These are phyloP conservation scores for Drosophila pseudoananassae DNA, from an alignment of 1,140 invertebrate species.

Conservation along the genomic window DNA sequence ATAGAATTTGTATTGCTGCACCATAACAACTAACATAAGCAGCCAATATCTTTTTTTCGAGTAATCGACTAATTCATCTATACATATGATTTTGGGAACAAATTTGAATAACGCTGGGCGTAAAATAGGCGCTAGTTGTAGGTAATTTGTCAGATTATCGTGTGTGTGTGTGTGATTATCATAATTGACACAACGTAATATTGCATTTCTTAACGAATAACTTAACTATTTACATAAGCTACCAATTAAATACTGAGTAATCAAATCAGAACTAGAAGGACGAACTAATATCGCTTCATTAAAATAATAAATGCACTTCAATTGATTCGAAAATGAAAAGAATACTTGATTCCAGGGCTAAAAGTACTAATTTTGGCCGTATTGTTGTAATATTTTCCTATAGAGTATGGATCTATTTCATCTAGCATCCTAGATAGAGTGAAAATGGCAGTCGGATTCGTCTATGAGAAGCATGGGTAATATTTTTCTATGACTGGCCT, in stretches of 20 bases:
- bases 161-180: conserved; percentile 32
- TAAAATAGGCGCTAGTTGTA: conserved; percentile 73
- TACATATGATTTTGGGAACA: conserved; percentile 69
- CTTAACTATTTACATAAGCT: conserved; percentile 51
- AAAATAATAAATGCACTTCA: conserved; percentile 26
- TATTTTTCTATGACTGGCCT: conserved; percentile 27
- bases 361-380: conserved; percentile 43
- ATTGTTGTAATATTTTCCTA: conserved; percentile 32
- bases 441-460: conserved; percentile 57
- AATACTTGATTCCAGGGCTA: conserved; percentile 33
- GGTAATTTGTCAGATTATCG: conserved; percentile 61
- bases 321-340: conserved; percentile 18
- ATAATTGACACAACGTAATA: conserved; percentile 36
- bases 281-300: conserved; percentile 6
- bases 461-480: conserved; percentile 42
- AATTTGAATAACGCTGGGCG: conserved; percentile 79
- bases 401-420: conserved; percentile 24
- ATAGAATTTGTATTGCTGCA: conserved; percentile 70
- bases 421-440: conserved; percentile 9
- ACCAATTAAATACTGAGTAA: conserved; percentile 59
- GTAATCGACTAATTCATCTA: conserved; percentile 61
- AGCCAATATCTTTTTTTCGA: conserved; percentile 60
- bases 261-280: conserved; percentile 5
- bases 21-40: conserved; percentile 80
- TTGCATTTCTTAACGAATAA: conserved; percentile 41